Evolutionary conservation across 1,140 invertebrate genomes (phyloP), one percentile per base, ranked within the genome.

Genomic region (Riptortus pedestris): DNA sequence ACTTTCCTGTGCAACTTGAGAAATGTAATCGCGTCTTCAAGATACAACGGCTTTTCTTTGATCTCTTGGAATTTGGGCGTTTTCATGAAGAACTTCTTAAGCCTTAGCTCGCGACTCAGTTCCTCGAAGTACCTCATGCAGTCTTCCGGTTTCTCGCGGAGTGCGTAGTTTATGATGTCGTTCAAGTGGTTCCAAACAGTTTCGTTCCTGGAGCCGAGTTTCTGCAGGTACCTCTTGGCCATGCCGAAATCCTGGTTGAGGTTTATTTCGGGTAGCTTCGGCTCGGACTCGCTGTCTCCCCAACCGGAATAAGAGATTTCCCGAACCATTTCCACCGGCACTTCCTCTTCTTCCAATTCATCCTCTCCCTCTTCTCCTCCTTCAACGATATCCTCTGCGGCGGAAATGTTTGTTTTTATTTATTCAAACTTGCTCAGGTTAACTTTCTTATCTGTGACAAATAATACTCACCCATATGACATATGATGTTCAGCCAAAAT

Each of bases 121-220:
- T 55, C 51, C 24, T 55, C 51, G 24, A 55, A 55, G 24, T 55
- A 55, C 20, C 51, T 22, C 51, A 55, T 55, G 51, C 51, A 55
- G n/a, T 55, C 51, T 24, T 22, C 14, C 0, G 51, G 51, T 26
- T 24, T 55, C 22, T 55, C 51, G 3, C 26, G 22, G 20, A 55
- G 1, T 2, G 26, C 51, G 24, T 55, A 24, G 3, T 26, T 11
- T 16, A 55, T 2, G n/a, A 55, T 55, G 3, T 55, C 51, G 22
- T 24, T 55, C 5, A 55, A 12, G 51, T 55, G 51, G 16, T 55
- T 24, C 51, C 51, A 55, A 3, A 26, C 14, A 14, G 51, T 24
- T 24, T 55, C 51, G 24, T 55, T 26, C 51, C 51, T 55, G 20
- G 2, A 22, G 51, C 51, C 51, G 20, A 55, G 14, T 24, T 22